Base-by-base conservation (phyloP, 2,113 vertebrate species). In the Dasyprocta punctata region DNA sequence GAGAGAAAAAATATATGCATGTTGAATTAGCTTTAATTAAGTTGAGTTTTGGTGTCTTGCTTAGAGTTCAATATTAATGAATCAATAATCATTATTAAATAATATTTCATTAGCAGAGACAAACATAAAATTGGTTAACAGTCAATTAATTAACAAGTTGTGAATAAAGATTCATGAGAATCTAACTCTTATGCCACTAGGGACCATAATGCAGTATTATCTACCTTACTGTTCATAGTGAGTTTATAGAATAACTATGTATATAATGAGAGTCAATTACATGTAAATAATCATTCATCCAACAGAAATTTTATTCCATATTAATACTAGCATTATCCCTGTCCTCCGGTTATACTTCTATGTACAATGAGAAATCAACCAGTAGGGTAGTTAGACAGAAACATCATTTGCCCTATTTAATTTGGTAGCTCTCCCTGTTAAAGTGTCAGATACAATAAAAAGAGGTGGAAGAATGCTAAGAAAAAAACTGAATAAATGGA, bases 191-290 rank as follows among this genome's bases (percentile, higher is more conserved):
- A 60, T 41, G 83, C 14, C 54, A 5, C 1, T 13, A 33, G 19
- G 19, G 38, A 2, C 7, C 47, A 17, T 7, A 12, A 4, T 7
- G 85, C 5, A n/a, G 19, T 36, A 52, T 61, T 41, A 41, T 14
- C 47, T 16, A 26, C n/a, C 26, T 71, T 28, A 14, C 14, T 13
- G 1, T 24, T 38, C 22, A 11, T 0, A 1, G 49, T 6, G 3
- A 54, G 52, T 80, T 33, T 41, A 61, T 3, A 80, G n/a, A 73
- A 56, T 82, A 61, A 71, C 0, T 49, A 13, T 0, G n/a, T 6
- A 38, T 47, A 36, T 2, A 92, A 14, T 11, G 6, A 85, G 17
- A 58, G 9, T 69, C 28, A 77, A 58, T 0, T 3, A 13, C 19
- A 60, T 5, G 47, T 12, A 41, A 17, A 5, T 58, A 41, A 19